These are phyloP conservation scores for Napeogenes inachia DNA, from an alignment of 2,888 invertebrate species.

Conservation along the genomic window DNA sequence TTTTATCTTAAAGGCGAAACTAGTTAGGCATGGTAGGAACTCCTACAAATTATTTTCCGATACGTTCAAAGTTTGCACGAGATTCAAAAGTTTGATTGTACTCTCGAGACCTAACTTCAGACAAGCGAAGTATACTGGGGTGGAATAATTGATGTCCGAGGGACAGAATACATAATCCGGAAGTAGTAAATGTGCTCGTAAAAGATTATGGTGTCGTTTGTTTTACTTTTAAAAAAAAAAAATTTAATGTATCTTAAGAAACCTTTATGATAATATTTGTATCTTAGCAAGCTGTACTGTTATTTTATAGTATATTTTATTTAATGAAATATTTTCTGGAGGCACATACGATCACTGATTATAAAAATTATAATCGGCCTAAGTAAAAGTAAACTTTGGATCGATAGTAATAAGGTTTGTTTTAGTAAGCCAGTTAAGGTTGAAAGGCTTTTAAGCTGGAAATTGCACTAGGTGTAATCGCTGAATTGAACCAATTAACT, in stretches of 20 bases:
- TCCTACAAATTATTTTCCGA: conserved; percentile 26
- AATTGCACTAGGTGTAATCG: neutral
- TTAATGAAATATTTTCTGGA: no score
- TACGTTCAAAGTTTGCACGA: conserved; percentile 24
- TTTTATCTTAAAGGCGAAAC: conserved; percentile 10
- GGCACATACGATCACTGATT: neutral
- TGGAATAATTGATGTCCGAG: conserved; percentile 21
- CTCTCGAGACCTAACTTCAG: conserved; percentile 24
- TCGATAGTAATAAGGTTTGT: neutral
- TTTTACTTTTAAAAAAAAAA: neutral
- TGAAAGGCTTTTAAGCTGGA: conserved; percentile 2
- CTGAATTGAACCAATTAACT: conserved; percentile 3
- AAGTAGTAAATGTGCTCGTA: neutral
- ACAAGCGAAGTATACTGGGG: conserved; percentile 12
- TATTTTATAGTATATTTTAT: no score
- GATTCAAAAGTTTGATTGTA: conserved; percentile 31
- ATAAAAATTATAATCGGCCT: neutral
- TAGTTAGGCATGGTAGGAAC: conserved; percentile 17
- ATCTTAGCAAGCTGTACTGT: no score
- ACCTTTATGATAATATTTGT: no score
- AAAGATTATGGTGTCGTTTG: conserved; percentile 1
- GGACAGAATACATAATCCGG: conserved; percentile 5
- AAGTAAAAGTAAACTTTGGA: neutral
- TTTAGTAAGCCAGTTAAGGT: neutral
- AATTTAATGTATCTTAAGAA: no score